phyloP scores from a whole-genome alignment of 2,113 vertebrate genomes.

The Pelodiscus sinensis region DNA sequence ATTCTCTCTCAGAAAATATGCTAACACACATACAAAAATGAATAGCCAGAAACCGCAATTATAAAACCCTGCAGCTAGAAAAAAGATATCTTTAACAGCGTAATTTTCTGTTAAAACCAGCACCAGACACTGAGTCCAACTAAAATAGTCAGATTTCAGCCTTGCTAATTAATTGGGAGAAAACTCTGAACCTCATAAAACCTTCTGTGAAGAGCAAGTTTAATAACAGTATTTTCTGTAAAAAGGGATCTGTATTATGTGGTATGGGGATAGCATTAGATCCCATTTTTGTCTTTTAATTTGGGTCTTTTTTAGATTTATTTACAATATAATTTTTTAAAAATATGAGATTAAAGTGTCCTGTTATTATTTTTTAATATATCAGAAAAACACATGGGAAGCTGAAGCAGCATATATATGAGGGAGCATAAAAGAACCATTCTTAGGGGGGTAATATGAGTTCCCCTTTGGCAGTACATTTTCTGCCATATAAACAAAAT shows the following conservation, averaged over 20 bases:
- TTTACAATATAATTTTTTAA: not conserved
- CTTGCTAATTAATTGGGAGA: not conserved
- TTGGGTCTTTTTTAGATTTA: not conserved
- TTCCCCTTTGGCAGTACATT: constrained; percentile 8
- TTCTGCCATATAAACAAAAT: constrained; percentile 19
- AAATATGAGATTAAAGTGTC: not conserved
- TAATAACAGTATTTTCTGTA: not conserved
- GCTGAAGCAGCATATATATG: not conserved
- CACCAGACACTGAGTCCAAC: not conserved
- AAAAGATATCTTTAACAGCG: not conserved
- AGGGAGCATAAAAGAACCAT: not conserved
- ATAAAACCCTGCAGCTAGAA: constrained; percentile 8
- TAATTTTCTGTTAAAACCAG: not conserved
- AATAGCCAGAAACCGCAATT: constrained; percentile 12
- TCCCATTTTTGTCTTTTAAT: not conserved
- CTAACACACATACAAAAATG: constrained; percentile 33
- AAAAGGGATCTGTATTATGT: not conserved
- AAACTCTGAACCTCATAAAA: not conserved
- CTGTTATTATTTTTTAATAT: not conserved
- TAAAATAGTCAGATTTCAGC: not conserved
- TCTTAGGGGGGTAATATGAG: not conserved
- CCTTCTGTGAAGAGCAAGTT: not conserved
- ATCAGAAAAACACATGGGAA: not conserved
- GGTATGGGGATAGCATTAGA: not conserved
- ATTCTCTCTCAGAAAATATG: constrained; percentile 47